Conservation (phyloP, 2,113 vertebrate genomes). For the Archocentrus centrarchus region DNA sequence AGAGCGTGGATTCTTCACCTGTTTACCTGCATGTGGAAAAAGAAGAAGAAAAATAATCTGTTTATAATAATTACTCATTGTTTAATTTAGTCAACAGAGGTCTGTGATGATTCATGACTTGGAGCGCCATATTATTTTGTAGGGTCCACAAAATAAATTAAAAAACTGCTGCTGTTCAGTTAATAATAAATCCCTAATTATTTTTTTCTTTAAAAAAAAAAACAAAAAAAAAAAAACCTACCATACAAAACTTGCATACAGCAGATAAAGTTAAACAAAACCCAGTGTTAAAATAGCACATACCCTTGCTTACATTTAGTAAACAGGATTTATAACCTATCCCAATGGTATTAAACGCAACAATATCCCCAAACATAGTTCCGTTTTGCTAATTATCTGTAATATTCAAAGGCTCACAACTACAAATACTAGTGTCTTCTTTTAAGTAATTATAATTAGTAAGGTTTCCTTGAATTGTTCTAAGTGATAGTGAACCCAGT, state of each 20-base stretch:
- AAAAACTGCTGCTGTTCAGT: background rate
- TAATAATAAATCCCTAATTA: background rate
- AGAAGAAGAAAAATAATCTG: background rate
- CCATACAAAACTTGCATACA: background rate
- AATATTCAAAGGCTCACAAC: background rate
- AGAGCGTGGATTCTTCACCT: slow-evolving; percentile 82
- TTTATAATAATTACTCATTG: background rate
- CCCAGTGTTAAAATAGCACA: background rate
- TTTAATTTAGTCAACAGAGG: background rate
- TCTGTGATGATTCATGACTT: background rate
- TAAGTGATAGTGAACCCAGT: background rate
- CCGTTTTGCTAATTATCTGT: background rate
- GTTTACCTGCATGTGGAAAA: slow-evolving; percentile 72
- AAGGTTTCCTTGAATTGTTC: background rate
- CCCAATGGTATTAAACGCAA: background rate
- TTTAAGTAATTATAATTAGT: background rate
- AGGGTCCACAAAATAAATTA: background rate
- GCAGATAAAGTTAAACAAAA: background rate
- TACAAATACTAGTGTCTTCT: background rate
- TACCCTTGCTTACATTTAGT: background rate
- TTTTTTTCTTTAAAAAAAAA: background rate
- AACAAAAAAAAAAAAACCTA: background rate
- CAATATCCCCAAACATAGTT: background rate
- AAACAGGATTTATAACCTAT: background rate
- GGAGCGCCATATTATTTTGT: too few relatives aligned